phyloP scores from a whole-genome alignment of 2,888 invertebrate genomes.

The Euplagia quadripunctaria region DNA sequence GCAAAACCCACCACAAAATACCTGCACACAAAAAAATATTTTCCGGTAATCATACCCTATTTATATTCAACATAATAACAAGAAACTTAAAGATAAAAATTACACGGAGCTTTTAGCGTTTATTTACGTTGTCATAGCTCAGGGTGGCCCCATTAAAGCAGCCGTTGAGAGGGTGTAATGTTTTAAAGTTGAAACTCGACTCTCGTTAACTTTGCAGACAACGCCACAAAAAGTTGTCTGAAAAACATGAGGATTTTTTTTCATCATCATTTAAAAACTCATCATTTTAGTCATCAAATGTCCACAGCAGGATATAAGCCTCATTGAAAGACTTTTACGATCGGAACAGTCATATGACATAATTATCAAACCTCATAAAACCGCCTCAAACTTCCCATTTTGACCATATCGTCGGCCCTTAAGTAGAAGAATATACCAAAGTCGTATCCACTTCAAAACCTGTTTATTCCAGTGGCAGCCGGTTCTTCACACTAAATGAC shows the following conservation, averaged over 20 bases:
- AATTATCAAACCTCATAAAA: too few relatives aligned
- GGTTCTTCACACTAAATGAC: too few relatives aligned
- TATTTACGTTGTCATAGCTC: conserved; percentile 57
- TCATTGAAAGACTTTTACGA: too few relatives aligned
- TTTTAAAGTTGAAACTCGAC: conserved; percentile 60
- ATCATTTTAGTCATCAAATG: too few relatives aligned
- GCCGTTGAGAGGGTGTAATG: conserved; percentile 55
- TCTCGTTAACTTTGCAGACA: conserved; percentile 40
- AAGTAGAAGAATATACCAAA: too few relatives aligned
- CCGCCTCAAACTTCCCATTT: too few relatives aligned
- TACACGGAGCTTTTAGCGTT: conserved; percentile 59
- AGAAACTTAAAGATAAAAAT: conserved; percentile 56
- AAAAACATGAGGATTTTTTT: background rate
- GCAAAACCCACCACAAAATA: background rate
- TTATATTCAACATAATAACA: conserved; percentile 46
- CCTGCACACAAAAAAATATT: conserved; percentile 13
- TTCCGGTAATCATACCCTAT: conserved; percentile 34
- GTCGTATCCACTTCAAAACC: too few relatives aligned
- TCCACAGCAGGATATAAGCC: too few relatives aligned
- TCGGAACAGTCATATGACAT: too few relatives aligned
- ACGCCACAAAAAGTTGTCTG: conserved; percentile 39
- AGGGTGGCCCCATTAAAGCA: conserved; percentile 56
- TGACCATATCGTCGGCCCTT: too few relatives aligned
- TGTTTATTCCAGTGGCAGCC: too few relatives aligned
- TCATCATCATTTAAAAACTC: too few relatives aligned